Evolutionary conservation across 2,888 invertebrate genomes (phyloP).

Genomic region (Smittia sp.): DNA sequence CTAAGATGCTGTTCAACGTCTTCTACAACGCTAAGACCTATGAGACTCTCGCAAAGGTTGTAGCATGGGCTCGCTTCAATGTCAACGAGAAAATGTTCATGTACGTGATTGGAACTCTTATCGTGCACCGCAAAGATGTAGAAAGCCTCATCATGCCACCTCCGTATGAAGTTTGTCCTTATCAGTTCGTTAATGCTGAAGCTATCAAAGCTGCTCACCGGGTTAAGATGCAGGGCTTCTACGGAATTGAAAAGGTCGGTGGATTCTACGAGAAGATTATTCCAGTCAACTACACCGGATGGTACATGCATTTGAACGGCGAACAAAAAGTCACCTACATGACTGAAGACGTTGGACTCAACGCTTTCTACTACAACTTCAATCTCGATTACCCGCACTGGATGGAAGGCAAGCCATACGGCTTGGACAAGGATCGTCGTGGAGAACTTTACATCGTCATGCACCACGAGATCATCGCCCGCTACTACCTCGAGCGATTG

Average conservation of each 20-base stretch:
- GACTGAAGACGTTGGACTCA: slow-evolving; percentile 69
- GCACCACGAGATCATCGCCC: slow-evolving; percentile 66
- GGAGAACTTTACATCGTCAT: slow-evolving; percentile 65
- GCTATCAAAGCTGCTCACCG: slow-evolving; percentile 61
- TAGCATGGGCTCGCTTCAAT: slow-evolving; percentile 59
- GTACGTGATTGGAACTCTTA: slow-evolving; percentile 55
- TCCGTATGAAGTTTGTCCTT: slow-evolving; percentile 62
- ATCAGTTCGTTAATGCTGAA: slow-evolving; percentile 63
- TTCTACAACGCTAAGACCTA: slow-evolving; percentile 68
- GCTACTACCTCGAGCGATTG: slow-evolving; percentile 75
- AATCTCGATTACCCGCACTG: slow-evolving; percentile 64
- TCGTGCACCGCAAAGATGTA: slow-evolving; percentile 56
- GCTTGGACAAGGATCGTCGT: slow-evolving; percentile 58
- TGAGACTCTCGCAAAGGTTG: slow-evolving; percentile 64
- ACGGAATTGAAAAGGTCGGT: slow-evolving; percentile 53
- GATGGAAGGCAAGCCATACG: slow-evolving; percentile 59
- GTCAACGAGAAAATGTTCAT: slow-evolving; percentile 61
- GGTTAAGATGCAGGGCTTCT: slow-evolving; percentile 61
- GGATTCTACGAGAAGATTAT: slow-evolving; percentile 60
- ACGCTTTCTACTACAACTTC: slow-evolving; percentile 63
- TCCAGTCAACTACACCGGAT: slow-evolving; percentile 66
- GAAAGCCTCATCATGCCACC: slow-evolving; percentile 57
- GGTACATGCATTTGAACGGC: slow-evolving; percentile 59
- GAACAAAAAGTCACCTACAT: slow-evolving; percentile 68
- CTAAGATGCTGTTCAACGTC: slow-evolving; percentile 59